Conservation (phyloP, 2,797 vertebrate genomes). For the Manis crassicaudata region DNA sequence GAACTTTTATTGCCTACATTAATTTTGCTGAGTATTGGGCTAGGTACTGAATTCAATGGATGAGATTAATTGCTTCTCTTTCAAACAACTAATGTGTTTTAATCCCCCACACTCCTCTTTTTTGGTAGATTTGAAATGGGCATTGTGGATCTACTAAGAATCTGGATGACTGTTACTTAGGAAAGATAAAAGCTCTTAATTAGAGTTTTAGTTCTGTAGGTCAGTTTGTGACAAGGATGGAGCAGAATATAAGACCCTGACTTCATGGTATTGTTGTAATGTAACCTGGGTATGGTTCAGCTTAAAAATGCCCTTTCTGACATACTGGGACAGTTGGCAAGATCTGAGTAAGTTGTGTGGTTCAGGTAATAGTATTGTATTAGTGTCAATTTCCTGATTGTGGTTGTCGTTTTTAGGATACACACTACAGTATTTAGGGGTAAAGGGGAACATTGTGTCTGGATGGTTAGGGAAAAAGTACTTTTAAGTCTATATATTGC, state of each 20-base stretch:
- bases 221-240: not conserved
- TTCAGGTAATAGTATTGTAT: not conserved
- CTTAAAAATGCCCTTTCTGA: not conserved
- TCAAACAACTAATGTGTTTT: not conserved
- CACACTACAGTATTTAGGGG: not conserved
- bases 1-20: constrained; percentile 10
- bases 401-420: not conserved
- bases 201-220: not conserved
- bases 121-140: constrained; percentile 29
- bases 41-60: not conserved
- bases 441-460: not conserved
- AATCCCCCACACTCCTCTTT: not conserved
- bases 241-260: not conserved
- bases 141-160: not conserved
- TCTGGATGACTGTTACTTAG: not conserved
- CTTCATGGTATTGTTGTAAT: not conserved
- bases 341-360: constrained; percentile 24
- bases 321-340: not conserved
- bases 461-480: not conserved
- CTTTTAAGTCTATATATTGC: not conserved
- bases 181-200: not conserved
- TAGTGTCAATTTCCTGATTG: constrained; percentile 13
- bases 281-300: constrained; percentile 12
- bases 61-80: not conserved
- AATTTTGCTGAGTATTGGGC: constrained; percentile 3